Base-by-base conservation (phyloP, 2,888 invertebrate genomes). In the Quadriops clusia region DNA sequence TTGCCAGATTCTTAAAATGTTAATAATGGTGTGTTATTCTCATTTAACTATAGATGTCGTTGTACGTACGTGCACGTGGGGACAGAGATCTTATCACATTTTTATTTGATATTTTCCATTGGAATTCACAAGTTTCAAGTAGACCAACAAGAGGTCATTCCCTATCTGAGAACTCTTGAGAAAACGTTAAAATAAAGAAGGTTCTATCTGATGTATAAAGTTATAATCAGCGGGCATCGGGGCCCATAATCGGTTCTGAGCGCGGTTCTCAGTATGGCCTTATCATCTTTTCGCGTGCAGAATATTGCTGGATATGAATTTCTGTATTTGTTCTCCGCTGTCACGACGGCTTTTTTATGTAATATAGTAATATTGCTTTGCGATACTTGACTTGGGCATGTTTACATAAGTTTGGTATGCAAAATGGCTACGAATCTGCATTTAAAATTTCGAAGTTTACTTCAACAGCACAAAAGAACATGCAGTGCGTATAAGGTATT, bases 91-190 rank as follows among this genome's bases (percentile, higher is more conserved):
- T n/a, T n/a, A n/a, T n/a, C n/a, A n/a, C n/a, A n/a, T n/a, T n/a
- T n/a, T n/a, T n/a, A n/a, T n/a, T n/a, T n/a, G n/a, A n/a, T n/a
- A n/a, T n/a, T n/a, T n/a, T n/a, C n/a, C n/a, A n/a, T 17, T 12
- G 39, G 45, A 47, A 41, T 51, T 46, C 50, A 47, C 49, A 46
- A 51, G 47, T 51, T 50, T 45, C 38, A 45, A 42, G 46, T 50
- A 49, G 45, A 44, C 38, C 41, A 37, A 36, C 38, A 39, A 43
- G n/a, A 45, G 50, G 52, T 52, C 51, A 50, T 50, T 50, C 50
- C 44, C 47, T 43, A 37, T 41, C 42, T 41, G 43, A 42, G 43
- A 45, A 47, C 41, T 45, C 37, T 15, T 10, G 33, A 27, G 39
- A 40, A 43, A 40, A 36, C 26, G 37, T 35, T 40, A 44, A 42